Conservation (phyloP, 2,113 vertebrate species). For the Polypterus bichir region DNA sequence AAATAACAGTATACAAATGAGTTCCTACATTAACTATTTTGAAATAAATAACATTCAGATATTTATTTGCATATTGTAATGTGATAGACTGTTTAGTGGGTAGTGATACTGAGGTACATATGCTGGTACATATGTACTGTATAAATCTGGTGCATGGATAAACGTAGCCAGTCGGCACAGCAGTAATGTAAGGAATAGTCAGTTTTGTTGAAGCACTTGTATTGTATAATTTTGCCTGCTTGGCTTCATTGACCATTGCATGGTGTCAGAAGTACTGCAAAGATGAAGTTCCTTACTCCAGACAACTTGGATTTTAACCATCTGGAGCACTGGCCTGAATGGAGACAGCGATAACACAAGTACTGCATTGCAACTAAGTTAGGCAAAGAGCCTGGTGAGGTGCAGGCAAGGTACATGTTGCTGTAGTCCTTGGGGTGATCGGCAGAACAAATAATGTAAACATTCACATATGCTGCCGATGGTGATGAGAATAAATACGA, state of each 20-base stretch:
- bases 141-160: too few species aligned
- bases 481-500: conserved; percentile 1
- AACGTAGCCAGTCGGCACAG: too few species aligned
- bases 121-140: too few species aligned
- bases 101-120: too few species aligned
- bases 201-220: too few species aligned
- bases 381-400: background rate
- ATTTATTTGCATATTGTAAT: too few species aligned
- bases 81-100: too few species aligned
- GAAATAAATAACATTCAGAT: too few species aligned
- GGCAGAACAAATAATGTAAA: conserved; percentile 14
- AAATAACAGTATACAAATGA: too few species aligned
- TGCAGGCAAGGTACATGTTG: background rate
- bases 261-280: conserved; percentile 15
- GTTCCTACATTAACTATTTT: too few species aligned
- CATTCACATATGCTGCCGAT: background rate
- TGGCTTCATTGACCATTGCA: background rate
- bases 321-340: conserved; percentile 11
- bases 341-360: conserved; percentile 5
- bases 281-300: conserved; percentile 10
- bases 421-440: conserved; percentile 12
- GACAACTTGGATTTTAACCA: conserved; percentile 8
- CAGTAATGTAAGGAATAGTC: too few species aligned
- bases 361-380: conserved; percentile 1
- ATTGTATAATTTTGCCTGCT: too few species aligned